Percentiles rank a stretch among this genome's conserved stretches.
These are phyloP conservation scores for Phanerotoma sp. DNA, from an alignment of 2,888 invertebrate species.

Conservation along the genomic window DNA sequence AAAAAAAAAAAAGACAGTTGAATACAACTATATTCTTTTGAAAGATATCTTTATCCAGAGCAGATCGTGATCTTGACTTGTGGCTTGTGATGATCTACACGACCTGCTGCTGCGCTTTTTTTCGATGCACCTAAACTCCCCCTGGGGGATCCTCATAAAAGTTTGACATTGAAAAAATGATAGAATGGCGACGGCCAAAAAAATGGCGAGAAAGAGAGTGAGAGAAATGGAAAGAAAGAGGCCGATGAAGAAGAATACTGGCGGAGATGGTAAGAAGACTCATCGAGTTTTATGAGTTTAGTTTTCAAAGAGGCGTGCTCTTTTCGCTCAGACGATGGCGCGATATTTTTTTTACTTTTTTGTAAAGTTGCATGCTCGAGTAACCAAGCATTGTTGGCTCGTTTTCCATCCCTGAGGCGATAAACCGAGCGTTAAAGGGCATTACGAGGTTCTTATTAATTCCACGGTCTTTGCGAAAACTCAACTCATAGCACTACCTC, in stretches of 20 bases:
- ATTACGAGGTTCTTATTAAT: conserved; percentile 21
- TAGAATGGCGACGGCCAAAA: conserved; percentile 13
- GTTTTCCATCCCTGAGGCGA: conserved; percentile 25
- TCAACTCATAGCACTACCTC: background rate
- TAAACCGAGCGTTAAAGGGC: conserved; percentile 32
- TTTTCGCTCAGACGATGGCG: conserved; percentile 33
- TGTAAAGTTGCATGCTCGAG: conserved; percentile 10
- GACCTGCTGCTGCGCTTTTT: conserved; percentile 23
- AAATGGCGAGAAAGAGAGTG: conserved; percentile 5
- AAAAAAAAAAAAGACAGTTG: too few relatives aligned
- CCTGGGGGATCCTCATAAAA: conserved; percentile 39
- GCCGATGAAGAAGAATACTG: conserved; percentile 17
- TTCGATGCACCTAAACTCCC: conserved; percentile 25
- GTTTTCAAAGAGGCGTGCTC: conserved; percentile 36
- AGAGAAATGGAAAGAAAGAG: conserved; percentile 1
- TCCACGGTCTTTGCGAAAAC: background rate
- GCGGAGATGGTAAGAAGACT: conserved; percentile 34
- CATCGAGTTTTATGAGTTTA: conserved; percentile 42
- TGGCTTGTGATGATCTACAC: conserved; percentile 29
- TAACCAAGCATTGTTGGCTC: conserved; percentile 28
- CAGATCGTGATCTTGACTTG: conserved; percentile 30
- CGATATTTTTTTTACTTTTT: conserved; percentile 27
- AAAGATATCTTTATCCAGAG: conserved; percentile 32
- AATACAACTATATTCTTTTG: background rate
- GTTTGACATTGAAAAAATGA: conserved; percentile 40